These are phyloP conservation scores for honey bee (Apis mellifera) DNA, from an alignment of 1,140 invertebrate genomes.

Conservation along the genomic window Amel_HAv3.1 CM009940.2:4935501-4936000, in stretches of 20 bases:
- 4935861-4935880: neutral
- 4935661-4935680: neutral
- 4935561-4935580: neutral
- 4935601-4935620: constrained; percentile 17
- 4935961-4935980: neutral
- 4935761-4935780: neutral
- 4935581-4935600: neutral
- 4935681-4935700: neutral
- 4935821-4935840: neutral
- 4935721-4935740: constrained; percentile 1
- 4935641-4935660: neutral
- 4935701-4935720: neutral
- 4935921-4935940: neutral
- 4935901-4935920: neutral
- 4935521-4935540: neutral
- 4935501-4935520: neutral
- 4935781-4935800: neutral
- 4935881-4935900: neutral
- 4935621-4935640: constrained; percentile 28
- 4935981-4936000: neutral
- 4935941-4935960: too few relatives aligned
- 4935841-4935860: neutral
- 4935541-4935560: neutral
- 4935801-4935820: neutral
- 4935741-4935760: neutral